These are phyloP conservation scores for Thunnus maccoyii DNA, from an alignment of 2,113 vertebrate species.

Conservation along the genomic window DNA sequence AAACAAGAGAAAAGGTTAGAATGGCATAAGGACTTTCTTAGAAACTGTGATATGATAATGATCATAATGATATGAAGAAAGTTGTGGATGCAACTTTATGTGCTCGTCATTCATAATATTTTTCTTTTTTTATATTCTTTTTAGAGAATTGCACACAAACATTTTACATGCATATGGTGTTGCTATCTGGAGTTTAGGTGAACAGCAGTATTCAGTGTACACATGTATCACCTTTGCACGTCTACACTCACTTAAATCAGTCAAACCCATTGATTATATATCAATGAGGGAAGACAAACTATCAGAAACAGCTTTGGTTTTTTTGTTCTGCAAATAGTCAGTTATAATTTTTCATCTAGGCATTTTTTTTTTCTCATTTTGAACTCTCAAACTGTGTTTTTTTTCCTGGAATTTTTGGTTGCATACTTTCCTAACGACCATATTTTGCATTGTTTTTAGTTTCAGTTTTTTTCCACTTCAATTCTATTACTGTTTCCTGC, in stretches of 20 bases:
- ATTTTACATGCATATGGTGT: not conserved
- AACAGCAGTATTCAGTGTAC: not conserved
- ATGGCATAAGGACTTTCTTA: not conserved
- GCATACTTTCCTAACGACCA: not conserved
- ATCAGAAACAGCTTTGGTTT: not conserved
- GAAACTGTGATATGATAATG: not conserved
- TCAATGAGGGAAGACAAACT: not conserved
- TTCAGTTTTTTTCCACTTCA: not conserved
- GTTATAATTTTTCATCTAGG: constrained; percentile 6
- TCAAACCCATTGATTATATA: not conserved
- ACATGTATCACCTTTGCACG: not conserved
- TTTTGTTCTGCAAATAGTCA: not conserved
- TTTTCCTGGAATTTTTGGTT: not conserved
- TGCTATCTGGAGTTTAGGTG: constrained; percentile 29
- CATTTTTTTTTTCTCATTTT: constrained; percentile 12
- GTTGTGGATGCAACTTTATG: not conserved
- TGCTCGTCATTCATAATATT: constrained; percentile 10
- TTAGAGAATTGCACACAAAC: not conserved
- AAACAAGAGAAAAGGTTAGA: not conserved
- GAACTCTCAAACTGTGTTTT: not conserved
- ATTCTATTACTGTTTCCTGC: not conserved
- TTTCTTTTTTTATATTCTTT: not conserved
- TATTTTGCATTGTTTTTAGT: not conserved
- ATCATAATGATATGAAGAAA: constrained; percentile 3
- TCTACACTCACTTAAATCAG: not conserved